phyloP scores from a whole-genome alignment of 2,797 vertebrate genomes.

The Helostoma temminkii region DNA sequence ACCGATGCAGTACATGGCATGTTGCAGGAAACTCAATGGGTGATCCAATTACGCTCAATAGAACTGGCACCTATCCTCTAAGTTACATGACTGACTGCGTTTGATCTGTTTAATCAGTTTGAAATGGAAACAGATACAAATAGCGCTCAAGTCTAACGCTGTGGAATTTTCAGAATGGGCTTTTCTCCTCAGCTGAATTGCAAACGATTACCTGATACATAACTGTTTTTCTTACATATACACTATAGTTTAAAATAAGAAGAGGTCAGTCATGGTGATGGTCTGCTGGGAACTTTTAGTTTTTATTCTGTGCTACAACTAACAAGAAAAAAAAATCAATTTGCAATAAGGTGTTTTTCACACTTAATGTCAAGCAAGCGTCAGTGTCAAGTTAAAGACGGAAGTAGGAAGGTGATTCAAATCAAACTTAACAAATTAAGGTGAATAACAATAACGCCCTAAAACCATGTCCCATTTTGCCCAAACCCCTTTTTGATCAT shows the following conservation, averaged over 20 bases:
- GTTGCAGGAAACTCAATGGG: conserved; percentile 11
- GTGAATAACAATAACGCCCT: conserved; percentile 20
- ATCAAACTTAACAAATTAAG: conserved; percentile 4
- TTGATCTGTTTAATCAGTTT: conserved; percentile 38
- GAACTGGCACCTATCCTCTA: conserved; percentile 20
- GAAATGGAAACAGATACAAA: conserved; percentile 43
- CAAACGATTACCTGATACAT: too few species aligned
- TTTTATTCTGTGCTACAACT: not conserved
- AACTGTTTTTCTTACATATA: not conserved
- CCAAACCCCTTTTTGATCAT: conserved; percentile 58
- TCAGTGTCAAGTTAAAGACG: not conserved
- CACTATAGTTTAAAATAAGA: too few species aligned
- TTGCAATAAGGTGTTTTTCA: not conserved
- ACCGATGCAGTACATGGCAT: not conserved
- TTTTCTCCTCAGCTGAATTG: conserved; percentile 7
- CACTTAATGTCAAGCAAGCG: not conserved
- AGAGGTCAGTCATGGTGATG: too few species aligned
- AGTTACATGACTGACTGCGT: conserved; percentile 45
- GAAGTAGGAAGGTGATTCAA: not conserved
- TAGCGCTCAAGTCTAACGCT: conserved; percentile 13
- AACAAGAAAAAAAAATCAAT: not conserved
- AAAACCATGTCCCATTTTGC: conserved; percentile 20
- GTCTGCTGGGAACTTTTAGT: not conserved
- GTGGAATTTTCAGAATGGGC: not conserved
- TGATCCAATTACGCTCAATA: conserved; percentile 59